Conservation (phyloP, 1,140 invertebrate genomes). For the Magallana ariakensis region DNA sequence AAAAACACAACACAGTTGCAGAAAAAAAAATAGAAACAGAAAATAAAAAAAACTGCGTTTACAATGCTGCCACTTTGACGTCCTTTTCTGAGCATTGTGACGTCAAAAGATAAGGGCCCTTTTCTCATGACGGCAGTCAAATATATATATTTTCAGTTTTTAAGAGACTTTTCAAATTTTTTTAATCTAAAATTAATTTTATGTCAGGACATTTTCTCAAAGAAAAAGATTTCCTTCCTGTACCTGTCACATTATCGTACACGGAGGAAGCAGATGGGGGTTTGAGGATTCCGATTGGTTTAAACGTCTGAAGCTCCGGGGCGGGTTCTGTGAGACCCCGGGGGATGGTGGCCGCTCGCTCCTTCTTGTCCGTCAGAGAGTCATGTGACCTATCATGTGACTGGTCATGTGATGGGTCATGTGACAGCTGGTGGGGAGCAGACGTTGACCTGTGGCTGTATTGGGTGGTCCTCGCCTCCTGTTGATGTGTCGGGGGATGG, state of each 20-base stretch:
- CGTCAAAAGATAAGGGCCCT: too few species aligned
- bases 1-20: too few species aligned
- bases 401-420: background rate
- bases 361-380: conserved; percentile 50
- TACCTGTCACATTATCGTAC: conserved; percentile 88
- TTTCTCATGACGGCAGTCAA: too few species aligned
- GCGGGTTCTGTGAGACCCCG: conserved; percentile 62
- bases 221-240: too few species aligned
- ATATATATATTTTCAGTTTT: too few species aligned
- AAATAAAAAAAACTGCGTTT: too few species aligned
- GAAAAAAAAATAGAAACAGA: too few species aligned
- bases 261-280: conserved; percentile 90
- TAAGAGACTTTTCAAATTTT: too few species aligned
- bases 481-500: conserved; percentile 34
- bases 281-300: conserved; percentile 66
- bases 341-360: conserved; percentile 75
- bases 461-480: background rate
- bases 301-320: conserved; percentile 59
- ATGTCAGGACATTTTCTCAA: too few species aligned
- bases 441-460: conserved; percentile 68
- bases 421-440: conserved; percentile 36
- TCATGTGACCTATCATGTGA: conserved; percentile 23
- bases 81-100: too few species aligned
- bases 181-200: too few species aligned
- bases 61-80: too few species aligned